Evolutionary conservation across 2,113 vertebrate species (phyloP), one percentile per base, ranked within the genome.

Genomic region (Gadus chalcogrammus): DNA sequence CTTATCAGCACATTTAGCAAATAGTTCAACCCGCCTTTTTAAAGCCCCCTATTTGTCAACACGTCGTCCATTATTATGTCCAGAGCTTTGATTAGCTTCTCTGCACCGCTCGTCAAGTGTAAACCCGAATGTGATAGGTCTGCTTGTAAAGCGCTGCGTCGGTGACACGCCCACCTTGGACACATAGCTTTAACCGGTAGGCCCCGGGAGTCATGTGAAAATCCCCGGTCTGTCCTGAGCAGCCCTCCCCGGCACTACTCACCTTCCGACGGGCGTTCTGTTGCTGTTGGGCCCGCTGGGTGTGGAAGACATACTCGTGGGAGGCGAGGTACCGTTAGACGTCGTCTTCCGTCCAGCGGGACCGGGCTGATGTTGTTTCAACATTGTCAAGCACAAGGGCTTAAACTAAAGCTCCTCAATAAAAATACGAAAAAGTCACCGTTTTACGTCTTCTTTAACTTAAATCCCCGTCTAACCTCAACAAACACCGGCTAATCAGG

Each of bases 331-430:
- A 67, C 91, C 90, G 82, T 92, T 92, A 15, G 91, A 85, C 38
- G 91, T 77, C 38, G 91, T 77, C 78, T 92, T 92, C 55, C 91
- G 89, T 79, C 90, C 90, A 76, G 88, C 85, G 27, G 89, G 85
- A 65, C 86, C 86, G 72, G 89, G 67, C 75, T 89, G 85, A 80
- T 90, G 90, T 73, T 84, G 90, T 85, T 92, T 92, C 81, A 92
- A 87, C 91, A 92, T 92, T 9, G 82, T 69, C 81, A 79, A 87
- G 81, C 81, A 84, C 82, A 79, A 77, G 68, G 83, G 77, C 42
- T 80, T 66, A 64, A 71, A 79, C 62, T 81, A 68, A 67, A 66
- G 67, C 56, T 67, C 67, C 27, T 64, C 27, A 71, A 68, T n/a
- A 59, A 59, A 17, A 59, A 59, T 15, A n/a, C 16, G 16, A 59